Conservation (phyloP, 2,113 vertebrate species). For the human region DNA sequence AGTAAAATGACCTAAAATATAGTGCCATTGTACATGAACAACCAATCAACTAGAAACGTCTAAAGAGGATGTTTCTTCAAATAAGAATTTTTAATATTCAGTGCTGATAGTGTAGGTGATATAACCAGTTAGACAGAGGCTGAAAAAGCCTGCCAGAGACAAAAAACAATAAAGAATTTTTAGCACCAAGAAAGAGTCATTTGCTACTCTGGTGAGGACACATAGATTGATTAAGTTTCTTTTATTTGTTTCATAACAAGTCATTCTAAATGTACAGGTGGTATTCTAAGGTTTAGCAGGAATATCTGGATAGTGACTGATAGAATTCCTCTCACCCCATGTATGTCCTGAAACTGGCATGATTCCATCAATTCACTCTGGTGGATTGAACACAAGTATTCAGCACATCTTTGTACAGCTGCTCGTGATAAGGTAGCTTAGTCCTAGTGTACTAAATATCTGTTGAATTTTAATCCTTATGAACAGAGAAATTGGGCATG, state of each 20-base stretch:
- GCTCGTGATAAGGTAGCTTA: slow-evolving; percentile 42
- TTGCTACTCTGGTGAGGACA: not conserved
- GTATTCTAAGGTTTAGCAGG: slow-evolving; percentile 19
- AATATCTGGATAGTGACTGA: not conserved
- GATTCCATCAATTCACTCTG: slow-evolving; percentile 42
- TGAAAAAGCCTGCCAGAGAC: not conserved
- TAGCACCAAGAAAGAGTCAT: not conserved
- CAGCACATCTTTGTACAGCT: slow-evolving; percentile 70
- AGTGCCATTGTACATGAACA: not conserved
- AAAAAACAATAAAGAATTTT: not conserved
- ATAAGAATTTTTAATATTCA: not conserved
- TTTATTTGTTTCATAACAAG: slow-evolving; percentile 11
- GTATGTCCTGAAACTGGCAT: slow-evolving; percentile 21
- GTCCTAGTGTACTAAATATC: not conserved
- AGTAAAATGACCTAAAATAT: not conserved
- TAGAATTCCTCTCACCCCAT: not conserved
- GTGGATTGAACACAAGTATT: slow-evolving; percentile 35
- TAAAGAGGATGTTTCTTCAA: slow-evolving; percentile 4
- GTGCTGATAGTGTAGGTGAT: not conserved
- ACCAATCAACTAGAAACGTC: not conserved
- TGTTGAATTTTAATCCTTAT: slow-evolving; percentile 71
- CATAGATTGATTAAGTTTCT: not conserved
- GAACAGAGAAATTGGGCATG: slow-evolving; percentile 52
- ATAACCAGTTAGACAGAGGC: not conserved
- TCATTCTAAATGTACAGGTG: not conserved